Base-by-base conservation (phyloP, 2,888 invertebrate species). In the Hirtodrosophila histrioides region DNA sequence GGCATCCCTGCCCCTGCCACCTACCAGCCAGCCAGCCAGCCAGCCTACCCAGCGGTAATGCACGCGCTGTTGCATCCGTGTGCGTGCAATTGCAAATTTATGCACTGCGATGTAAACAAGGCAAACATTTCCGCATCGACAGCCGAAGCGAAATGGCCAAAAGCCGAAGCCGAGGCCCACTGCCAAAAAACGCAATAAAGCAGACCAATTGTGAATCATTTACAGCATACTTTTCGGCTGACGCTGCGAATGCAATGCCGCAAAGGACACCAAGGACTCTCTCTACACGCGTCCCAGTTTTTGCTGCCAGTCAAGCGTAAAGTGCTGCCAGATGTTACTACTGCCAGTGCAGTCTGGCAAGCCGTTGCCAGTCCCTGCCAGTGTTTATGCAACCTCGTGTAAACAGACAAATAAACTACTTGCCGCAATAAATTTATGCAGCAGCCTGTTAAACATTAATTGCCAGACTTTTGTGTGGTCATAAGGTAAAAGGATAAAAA, bases 51-150 rank as follows among this genome's bases (percentile, higher is more conserved):
- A 10, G 27, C 46, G 64, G 64, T 66, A 65, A 67, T 54, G 73
- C 69, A 70, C 69, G 69, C 76, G 57, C 63, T 67, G 69, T 50
- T 74, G 70, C 64, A 64, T 74, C 48, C 44, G 76, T 78, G 71
- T 79, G 88, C 63, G 70, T 78, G 88, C 85, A 88, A 87, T 81
- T 82, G 83, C 88, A 86, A 88, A 84, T 88, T 84, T 84, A 84
- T 84, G 84, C 82, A 84, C 85, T 84, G 72, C 78, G 78, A 68
- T 84, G 87, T 88, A 83, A 88, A 88, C 88, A 88, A 77, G 75
- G 78, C 86, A 80, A 86, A 83, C 83, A 83, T 83, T 83, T 83
- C 83, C 82, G 85, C 61, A 49, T 56, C 64, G 50, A 62, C 57
- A 58, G 54, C 10, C 53, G 63, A 82, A 60, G 56, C 69, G 43